Conservation (phyloP, 2,888 invertebrate species). For the Dyspetes luteomarginatus region DNA sequence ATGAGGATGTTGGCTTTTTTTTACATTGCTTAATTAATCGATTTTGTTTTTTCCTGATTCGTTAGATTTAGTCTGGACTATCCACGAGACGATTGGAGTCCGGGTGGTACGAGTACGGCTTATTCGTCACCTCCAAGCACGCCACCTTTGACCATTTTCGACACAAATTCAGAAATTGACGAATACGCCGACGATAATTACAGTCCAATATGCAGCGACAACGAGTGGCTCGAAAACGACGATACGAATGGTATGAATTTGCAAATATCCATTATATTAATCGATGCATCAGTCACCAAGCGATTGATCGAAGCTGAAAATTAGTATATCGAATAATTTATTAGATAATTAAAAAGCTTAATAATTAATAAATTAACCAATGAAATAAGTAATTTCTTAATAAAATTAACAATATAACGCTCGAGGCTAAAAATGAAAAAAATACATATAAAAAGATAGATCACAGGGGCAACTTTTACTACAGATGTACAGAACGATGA, state of each 20-base stretch:
- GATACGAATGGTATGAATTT: conserved; percentile 70
- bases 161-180: conserved; percentile 70
- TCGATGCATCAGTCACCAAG: neutral
- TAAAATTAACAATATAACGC: too few species aligned
- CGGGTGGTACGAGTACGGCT: conserved; percentile 84
- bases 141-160: conserved; percentile 74
- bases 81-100: conserved; percentile 85
- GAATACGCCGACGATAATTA: conserved; percentile 78
- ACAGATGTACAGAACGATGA: conserved; percentile 34
- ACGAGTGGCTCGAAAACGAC: conserved; percentile 81
- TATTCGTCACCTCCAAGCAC: conserved; percentile 83
- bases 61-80: conserved; percentile 78
- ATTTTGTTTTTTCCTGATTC: too few species aligned
- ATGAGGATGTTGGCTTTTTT: too few species aligned
- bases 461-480: too few species aligned
- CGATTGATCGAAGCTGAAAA: too few species aligned
- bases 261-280: neutral
- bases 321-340: too few species aligned
- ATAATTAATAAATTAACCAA: neutral
- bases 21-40: too few species aligned
- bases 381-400: neutral
- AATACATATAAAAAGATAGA: neutral
- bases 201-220: conserved; percentile 88
- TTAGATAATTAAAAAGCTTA: too few species aligned
- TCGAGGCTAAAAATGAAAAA: neutral